Conservation (phyloP, 2,888 invertebrate genomes). For the Papilio demoleus region DNA sequence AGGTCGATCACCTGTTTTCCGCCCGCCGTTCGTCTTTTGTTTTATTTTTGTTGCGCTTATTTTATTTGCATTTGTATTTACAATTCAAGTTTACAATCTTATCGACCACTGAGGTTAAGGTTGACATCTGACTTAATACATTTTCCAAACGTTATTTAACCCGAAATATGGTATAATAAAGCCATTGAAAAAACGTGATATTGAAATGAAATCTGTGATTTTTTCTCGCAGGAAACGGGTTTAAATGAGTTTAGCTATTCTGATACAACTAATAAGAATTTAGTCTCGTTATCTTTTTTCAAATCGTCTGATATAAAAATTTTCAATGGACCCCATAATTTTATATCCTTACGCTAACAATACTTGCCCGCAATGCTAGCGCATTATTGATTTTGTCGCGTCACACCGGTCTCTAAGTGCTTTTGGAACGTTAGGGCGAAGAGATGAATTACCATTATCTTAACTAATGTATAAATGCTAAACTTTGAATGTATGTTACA, state of each 20-base stretch:
- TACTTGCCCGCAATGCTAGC: constrained; percentile 26
- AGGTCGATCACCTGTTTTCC: constrained; percentile 30
- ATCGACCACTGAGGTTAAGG: background rate
- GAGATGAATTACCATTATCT: background rate
- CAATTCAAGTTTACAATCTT: background rate
- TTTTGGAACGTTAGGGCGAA: background rate
- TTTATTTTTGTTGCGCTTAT: constrained; percentile 17
- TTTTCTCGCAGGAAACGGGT: too few species aligned
- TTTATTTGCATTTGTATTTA: constrained; percentile 19
- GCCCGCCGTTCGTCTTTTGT: constrained; percentile 2
- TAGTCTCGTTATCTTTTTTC: too few species aligned
- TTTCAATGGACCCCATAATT: too few species aligned
- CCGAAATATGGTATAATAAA: background rate
- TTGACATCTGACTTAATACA: background rate
- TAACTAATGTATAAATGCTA: background rate
- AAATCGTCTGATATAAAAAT: too few species aligned
- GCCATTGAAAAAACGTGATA: too few species aligned
- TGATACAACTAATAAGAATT: too few species aligned
- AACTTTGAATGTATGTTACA: too few species aligned
- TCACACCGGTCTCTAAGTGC: background rate
- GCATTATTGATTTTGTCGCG: constrained; percentile 36
- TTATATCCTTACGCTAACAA: background rate
- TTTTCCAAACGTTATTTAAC: too few species aligned
- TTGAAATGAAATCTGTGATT: too few species aligned
- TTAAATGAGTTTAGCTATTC: too few species aligned